Conservation (phyloP, 2,888 invertebrate species). For the Eupithecia subfuscata region DNA sequence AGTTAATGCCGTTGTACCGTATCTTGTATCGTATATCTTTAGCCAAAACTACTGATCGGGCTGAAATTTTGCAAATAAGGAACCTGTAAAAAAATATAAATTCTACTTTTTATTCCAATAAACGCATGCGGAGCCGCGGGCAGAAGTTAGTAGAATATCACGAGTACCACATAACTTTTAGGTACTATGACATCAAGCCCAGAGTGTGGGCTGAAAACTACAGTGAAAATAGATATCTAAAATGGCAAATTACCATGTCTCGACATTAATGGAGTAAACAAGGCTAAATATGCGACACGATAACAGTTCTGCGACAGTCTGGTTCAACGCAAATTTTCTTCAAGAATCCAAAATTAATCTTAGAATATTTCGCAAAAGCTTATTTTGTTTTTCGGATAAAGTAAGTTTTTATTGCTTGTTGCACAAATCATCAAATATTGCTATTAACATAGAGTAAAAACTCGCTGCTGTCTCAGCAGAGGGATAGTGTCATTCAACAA, state of each 20-base stretch:
- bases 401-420: background rate
- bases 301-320: constrained; percentile 34
- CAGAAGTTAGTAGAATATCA: too few relatives aligned
- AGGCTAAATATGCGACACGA: constrained; percentile 41
- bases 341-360: background rate
- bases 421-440: background rate
- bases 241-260: constrained; percentile 46
- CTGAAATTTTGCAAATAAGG: too few relatives aligned
- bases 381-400: background rate
- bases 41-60: too few relatives aligned
- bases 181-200: background rate
- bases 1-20: too few relatives aligned
- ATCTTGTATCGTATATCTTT: too few relatives aligned
- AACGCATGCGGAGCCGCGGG: too few relatives aligned
- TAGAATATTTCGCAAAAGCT: background rate
- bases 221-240: background rate
- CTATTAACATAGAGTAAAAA: too few relatives aligned
- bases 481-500: too few relatives aligned
- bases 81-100: too few relatives aligned
- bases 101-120: too few relatives aligned
- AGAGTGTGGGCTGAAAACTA: background rate
- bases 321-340: constrained; percentile 7
- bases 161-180: too few relatives aligned
- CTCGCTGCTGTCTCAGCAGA: too few relatives aligned
- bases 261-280: constrained; percentile 53